A percentile compares a stretch with the other conserved stretches of the same genome.
Conservation (phyloP, 2,888 invertebrate species). For the Palloptera scutellata region DNA sequence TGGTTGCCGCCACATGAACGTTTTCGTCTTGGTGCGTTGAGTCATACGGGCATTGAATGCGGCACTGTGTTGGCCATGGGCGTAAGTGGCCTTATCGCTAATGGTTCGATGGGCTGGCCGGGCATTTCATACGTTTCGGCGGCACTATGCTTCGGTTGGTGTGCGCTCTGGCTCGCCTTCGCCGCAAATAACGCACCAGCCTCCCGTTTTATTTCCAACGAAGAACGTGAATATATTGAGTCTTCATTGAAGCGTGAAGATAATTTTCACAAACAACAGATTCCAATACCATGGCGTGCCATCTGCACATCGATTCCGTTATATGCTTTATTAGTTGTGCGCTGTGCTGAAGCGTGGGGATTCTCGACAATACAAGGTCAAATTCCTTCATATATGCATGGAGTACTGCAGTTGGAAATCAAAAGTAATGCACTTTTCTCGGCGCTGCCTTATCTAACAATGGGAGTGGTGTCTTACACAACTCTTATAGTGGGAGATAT, state of each 20-base stretch:
- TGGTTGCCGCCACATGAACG: slow-evolving; percentile 76
- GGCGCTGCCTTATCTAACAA: slow-evolving; percentile 66
- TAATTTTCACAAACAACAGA: slow-evolving; percentile 46
- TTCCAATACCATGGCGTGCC: slow-evolving; percentile 70
- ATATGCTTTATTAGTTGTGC: slow-evolving; percentile 67
- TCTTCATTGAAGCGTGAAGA: slow-evolving; percentile 55
- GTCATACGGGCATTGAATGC: slow-evolving; percentile 70
- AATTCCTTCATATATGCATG: slow-evolving; percentile 71
- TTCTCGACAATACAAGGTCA: slow-evolving; percentile 74
- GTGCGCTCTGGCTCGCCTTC: slow-evolving; percentile 67
- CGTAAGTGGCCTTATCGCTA: slow-evolving; percentile 70
- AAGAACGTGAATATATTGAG: slow-evolving; percentile 70
- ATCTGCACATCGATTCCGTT: slow-evolving; percentile 74
- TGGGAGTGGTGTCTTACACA: slow-evolving; percentile 64
- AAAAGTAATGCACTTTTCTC: slow-evolving; percentile 66
- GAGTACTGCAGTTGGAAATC: slow-evolving; percentile 70
- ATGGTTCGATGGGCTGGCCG: slow-evolving; percentile 70
- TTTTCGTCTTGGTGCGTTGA: slow-evolving; percentile 68
- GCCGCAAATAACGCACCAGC: slow-evolving; percentile 69
- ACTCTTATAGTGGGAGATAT: slow-evolving; percentile 64
- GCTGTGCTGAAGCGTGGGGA: slow-evolving; percentile 75
- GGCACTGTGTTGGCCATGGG: slow-evolving; percentile 75
- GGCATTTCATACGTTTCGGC: slow-evolving; percentile 72
- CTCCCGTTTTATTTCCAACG: slow-evolving; percentile 67
- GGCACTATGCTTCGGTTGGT: slow-evolving; percentile 65